Evolutionary conservation across 2,888 invertebrate genomes (phyloP).

Genomic region (Standfussiana lucernea): DNA sequence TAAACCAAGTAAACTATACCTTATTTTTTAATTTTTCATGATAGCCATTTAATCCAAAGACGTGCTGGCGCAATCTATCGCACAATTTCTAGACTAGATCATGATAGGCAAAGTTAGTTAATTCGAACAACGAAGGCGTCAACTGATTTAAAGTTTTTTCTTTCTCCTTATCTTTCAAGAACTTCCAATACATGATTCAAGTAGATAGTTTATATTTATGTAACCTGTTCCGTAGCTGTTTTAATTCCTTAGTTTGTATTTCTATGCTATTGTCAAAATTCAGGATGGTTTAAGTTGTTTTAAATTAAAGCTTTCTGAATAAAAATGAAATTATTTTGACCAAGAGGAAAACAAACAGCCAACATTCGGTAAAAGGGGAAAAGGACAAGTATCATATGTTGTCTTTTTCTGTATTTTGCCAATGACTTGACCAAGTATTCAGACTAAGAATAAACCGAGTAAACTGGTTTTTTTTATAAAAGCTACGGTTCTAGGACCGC

Average conservation of each 20-base stretch:
- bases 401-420: not conserved
- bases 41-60: not conserved
- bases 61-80: no score
- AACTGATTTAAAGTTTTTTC: constrained; percentile 7
- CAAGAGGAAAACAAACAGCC: not conserved
- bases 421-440: not conserved
- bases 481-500: no score
- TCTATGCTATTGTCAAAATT: not conserved
- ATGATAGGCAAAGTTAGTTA: not conserved
- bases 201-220: not conserved
- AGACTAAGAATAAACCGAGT: not conserved
- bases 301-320: not conserved
- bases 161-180: constrained; percentile 13
- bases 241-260: not conserved
- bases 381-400: not conserved
- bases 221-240: not conserved
- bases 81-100: not conserved
- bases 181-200: constrained; percentile 1
- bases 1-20: not conserved
- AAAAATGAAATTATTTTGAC: no score
- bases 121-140: not conserved
- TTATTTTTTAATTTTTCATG: not conserved
- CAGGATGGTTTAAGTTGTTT: not conserved
- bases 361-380: not conserved
- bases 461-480: no score